Conservation (phyloP, 2,113 vertebrate genomes). For the Emydura subglobosa region DNA sequence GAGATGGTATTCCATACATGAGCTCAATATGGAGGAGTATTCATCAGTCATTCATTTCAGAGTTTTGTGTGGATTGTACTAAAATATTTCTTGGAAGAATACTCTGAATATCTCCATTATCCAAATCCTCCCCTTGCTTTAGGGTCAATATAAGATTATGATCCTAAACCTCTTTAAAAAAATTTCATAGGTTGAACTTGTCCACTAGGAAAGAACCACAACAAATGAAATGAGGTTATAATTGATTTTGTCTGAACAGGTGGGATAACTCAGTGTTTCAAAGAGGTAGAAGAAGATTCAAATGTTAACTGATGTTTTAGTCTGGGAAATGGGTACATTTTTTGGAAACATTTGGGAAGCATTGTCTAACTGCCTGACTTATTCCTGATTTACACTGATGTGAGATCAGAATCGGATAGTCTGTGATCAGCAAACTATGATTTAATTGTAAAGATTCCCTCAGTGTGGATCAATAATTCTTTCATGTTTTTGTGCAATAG, state of each 20-base stretch:
- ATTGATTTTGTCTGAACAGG: background rate
- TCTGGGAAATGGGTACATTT: background rate
- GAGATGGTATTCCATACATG: background rate
- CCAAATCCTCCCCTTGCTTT: background rate
- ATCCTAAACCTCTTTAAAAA: background rate
- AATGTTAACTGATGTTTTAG: background rate
- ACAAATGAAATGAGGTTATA: background rate
- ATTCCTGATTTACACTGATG: background rate
- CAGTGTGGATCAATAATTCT: background rate
- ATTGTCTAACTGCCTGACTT: background rate
- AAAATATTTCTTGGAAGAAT: background rate
- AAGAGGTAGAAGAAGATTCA: background rate
- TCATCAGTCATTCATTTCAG: background rate
- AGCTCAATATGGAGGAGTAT: background rate
- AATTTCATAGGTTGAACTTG: background rate
- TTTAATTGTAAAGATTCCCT: background rate
- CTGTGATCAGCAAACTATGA: background rate
- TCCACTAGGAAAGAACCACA: background rate
- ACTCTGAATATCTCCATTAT: background rate
- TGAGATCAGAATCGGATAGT: background rate
- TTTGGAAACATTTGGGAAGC: background rate
- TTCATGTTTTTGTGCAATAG: constrained; percentile 76
- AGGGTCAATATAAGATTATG: background rate
- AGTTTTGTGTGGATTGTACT: background rate
- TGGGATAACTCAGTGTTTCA: background rate